Conservation (phyloP, 2,888 invertebrate species). For the Lochmaea capreae region DNA sequence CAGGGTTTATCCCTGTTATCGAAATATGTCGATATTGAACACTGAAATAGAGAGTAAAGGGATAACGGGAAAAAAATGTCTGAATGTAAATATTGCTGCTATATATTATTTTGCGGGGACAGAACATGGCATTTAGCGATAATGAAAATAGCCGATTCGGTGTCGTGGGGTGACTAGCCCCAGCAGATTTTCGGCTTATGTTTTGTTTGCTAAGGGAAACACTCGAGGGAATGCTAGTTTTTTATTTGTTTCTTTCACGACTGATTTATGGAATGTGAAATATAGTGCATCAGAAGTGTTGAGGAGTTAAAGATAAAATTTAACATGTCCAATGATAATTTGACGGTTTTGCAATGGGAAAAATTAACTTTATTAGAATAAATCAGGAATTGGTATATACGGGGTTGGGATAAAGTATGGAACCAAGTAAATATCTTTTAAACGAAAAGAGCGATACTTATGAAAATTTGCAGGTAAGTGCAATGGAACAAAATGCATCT, state of each 20-base stretch:
- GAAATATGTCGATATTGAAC: slow-evolving; percentile 17
- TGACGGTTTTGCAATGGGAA: not conserved
- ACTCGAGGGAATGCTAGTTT: slow-evolving; percentile 54
- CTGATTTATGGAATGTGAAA: slow-evolving; percentile 51
- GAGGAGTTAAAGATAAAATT: slow-evolving; percentile 3
- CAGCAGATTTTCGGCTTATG: slow-evolving; percentile 43
- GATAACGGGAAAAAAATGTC: slow-evolving; percentile 26
- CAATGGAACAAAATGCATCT: no score
- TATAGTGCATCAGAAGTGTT: slow-evolving; percentile 3
- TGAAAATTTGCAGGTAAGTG: no score
- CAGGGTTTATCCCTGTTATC: not conserved
- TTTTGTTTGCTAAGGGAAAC: slow-evolving; percentile 44
- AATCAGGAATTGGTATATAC: no score
- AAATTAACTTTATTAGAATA: no score
- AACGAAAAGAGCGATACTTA: no score
- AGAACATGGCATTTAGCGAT: slow-evolving; percentile 58
- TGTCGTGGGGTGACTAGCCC: slow-evolving; percentile 43
- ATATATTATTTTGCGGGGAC: slow-evolving; percentile 57
- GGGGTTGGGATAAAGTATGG: no score
- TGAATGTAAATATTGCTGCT: slow-evolving; percentile 51
- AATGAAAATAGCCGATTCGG: slow-evolving; percentile 57
- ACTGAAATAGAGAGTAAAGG: slow-evolving; percentile 19
- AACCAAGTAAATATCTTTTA: no score
- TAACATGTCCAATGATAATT: not conserved
- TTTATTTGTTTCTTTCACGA: slow-evolving; percentile 54